Base-by-base conservation (phyloP, 2,113 vertebrate species). In the Chunga burmeisteri region DNA sequence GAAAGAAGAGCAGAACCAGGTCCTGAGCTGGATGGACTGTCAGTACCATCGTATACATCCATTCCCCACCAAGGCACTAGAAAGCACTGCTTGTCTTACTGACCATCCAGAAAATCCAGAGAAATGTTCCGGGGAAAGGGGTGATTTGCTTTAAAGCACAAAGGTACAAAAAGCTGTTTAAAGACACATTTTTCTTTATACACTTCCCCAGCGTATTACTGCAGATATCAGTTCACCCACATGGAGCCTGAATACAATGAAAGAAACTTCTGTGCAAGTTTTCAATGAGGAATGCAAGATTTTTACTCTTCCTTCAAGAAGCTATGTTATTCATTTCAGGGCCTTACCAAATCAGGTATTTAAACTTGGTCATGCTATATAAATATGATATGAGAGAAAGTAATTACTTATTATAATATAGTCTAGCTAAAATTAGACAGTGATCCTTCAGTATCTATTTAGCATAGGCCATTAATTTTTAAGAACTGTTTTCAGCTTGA, bases 361-460 rank as follows among this genome's bases (percentile, higher is more conserved):
- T 96, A 96, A 97, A 95, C 34, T 77, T 87, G 52, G 92, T 96
- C 95, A 97, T 95, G 93, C 91, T 95, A 84, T 93, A 95, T 92
- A 96, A 96, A 96, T 80, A 94, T 90, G 73, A 93, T 94, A 93
- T 30, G 74, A 91, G 70, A 81, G 61, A 87, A 95, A 92, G 63
- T 87, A 94, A 95, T 96, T 95, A 53, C 77, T 96, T 95, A 97
- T 94, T 94, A 94, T 94, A 84, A 89, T 82, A 82, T 23, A 90
- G 50, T 77, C 66, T 88, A 79, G 18, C 29, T 96, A 97, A 96
- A 93, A 95, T 91, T 95, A 95, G 89, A 66, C 73, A 65, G 74
- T 90, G 78, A 85, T 97, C 63, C 66, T 93, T 82, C 81, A 91
- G 49, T 86, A 95, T 85, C 91, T 93, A n/a, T 91, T 93, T 88